Evolutionary conservation across 2,888 invertebrate genomes (phyloP).

Genomic region (Trichogramma dendrolimi): DNA sequence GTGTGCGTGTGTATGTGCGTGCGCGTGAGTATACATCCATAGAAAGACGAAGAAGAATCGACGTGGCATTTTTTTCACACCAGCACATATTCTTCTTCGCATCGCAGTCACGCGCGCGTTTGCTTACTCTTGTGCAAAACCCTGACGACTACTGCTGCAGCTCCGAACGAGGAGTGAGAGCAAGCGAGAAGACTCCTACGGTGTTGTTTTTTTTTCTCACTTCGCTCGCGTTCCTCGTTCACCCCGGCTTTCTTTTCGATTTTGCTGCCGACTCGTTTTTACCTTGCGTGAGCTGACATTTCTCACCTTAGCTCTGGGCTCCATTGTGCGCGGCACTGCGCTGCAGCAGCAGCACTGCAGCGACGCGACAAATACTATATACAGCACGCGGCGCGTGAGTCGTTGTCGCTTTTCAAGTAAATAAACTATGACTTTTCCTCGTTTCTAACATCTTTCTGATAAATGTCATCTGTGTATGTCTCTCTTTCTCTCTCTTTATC

Average conservation of each 20-base stretch:
- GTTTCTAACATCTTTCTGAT: conserved; percentile 1
- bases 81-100: too few relatives aligned
- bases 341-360: not conserved
- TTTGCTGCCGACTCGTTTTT: conserved; percentile 10
- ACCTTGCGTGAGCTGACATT: conserved; percentile 9
- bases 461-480: conserved; percentile 9
- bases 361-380: not conserved
- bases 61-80: too few relatives aligned
- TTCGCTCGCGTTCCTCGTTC: not conserved
- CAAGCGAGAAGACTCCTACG: too few relatives aligned
- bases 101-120: conserved; percentile 9
- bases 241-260: conserved; percentile 21
- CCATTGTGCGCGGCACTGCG: conserved; percentile 20
- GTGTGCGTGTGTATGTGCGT: too few relatives aligned
- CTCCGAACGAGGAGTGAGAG: too few relatives aligned
- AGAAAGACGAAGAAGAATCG: too few relatives aligned
- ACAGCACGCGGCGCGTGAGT: not conserved
- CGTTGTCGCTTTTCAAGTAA: conserved; percentile 11
- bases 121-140: conserved; percentile 2
- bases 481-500: not conserved
- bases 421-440: conserved; percentile 1
- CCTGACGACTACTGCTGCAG: not conserved
- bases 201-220: conserved; percentile 10
- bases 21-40: too few relatives aligned
- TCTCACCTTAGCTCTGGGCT: conserved; percentile 18